phyloP scores from a whole-genome alignment of 2,888 invertebrate species.

The Dolichopus griseipennis region DNA sequence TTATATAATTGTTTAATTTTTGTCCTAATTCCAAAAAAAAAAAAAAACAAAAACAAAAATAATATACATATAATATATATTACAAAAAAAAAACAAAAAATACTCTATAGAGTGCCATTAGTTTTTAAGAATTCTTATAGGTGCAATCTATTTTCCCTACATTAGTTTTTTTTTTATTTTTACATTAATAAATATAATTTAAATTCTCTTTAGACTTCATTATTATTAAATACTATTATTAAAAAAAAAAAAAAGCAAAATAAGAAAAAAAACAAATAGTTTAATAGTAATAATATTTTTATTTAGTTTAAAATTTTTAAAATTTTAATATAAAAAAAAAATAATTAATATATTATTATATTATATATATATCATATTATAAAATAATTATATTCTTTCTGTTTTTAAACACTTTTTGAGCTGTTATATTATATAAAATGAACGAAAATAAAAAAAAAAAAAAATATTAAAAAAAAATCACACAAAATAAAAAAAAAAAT shows the following conservation, averaged over 20 bases:
- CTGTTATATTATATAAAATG: slow-evolving; percentile 2
- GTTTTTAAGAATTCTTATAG: slow-evolving; percentile 5
- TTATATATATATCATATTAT: neutral
- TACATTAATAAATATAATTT: neutral
- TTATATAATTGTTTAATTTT: too few species aligned
- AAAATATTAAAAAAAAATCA: neutral
- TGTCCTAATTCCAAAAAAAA: neutral
- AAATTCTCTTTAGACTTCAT: neutral
- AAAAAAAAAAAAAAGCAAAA: too few species aligned
- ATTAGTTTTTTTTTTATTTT: neutral
- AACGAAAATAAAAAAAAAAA: neutral
- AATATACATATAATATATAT: too few species aligned
- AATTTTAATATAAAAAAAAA: neutral
- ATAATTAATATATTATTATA: neutral
- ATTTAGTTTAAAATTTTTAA: slow-evolving; percentile 6
- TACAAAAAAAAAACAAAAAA: neutral
- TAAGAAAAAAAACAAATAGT: too few species aligned
- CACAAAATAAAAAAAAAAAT: neutral
- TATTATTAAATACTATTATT: neutral
- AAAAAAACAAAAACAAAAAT: neutral
- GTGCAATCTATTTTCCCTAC: slow-evolving; percentile 8
- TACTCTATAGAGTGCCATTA: slow-evolving; percentile 9
- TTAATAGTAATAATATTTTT: neutral
- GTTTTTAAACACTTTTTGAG: neutral
- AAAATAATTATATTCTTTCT: slow-evolving; percentile 1